Conservation (phyloP, 2,113 vertebrate genomes). For the Hucho hucho region DNA sequence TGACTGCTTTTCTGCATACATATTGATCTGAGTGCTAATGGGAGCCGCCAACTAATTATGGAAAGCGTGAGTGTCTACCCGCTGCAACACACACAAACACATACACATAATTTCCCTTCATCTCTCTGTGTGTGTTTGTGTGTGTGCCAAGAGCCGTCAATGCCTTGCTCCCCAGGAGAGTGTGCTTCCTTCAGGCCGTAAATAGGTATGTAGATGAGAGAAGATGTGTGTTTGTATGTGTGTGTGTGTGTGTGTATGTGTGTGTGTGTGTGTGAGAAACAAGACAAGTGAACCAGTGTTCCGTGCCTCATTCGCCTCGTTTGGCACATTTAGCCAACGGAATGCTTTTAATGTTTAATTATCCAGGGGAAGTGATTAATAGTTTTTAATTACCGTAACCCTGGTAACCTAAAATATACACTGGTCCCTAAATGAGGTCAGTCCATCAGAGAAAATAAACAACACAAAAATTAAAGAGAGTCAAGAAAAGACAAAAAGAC, state of each 20-base stretch:
- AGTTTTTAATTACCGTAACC: constrained; percentile 71
- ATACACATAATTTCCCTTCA: neutral
- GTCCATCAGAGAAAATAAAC: constrained; percentile 41
- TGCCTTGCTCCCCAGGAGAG: neutral
- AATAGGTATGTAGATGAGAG: neutral
- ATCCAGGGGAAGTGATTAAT: constrained; percentile 66
- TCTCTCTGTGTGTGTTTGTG: constrained; percentile 15
- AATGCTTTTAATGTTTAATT: constrained; percentile 69
- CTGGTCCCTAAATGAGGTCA: constrained; percentile 49
- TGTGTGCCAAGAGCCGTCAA: neutral
- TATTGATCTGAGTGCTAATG: too few relatives aligned
- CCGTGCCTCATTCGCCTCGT: constrained; percentile 55
- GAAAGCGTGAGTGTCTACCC: too few relatives aligned
- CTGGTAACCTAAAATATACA: constrained; percentile 54
- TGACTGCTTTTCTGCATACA: too few relatives aligned
- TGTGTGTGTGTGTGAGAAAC: constrained; percentile 2
- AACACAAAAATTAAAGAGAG: constrained; percentile 2
- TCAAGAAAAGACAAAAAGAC: neutral
- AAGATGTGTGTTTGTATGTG: neutral
- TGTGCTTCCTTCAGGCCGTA: neutral
- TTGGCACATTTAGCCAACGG: constrained; percentile 67
- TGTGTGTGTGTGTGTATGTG: constrained; percentile 22
- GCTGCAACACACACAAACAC: neutral
- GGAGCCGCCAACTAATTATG: too few relatives aligned
- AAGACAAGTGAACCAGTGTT: constrained; percentile 41